Base-by-base conservation (phyloP, 35 echinoderm and acorn worm genomes). In the Heliocidaris tuberculata region DNA sequence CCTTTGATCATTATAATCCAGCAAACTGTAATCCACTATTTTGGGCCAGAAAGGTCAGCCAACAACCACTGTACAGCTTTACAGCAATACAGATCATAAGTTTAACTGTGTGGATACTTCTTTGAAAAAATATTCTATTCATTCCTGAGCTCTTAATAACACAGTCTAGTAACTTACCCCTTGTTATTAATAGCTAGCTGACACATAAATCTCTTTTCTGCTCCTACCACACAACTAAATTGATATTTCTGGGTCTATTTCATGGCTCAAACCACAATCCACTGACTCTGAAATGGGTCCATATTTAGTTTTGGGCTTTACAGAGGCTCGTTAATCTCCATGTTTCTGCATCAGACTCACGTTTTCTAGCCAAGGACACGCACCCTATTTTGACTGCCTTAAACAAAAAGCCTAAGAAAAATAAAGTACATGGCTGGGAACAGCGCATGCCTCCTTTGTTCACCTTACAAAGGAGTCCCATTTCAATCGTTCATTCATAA, bases 161-260 rank as follows among this genome's bases (percentile, higher is more conserved):
- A 78, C 65, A 78, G 65, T 78, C 65, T 78, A 78, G 65, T 78
- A 78, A 78, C 27, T 78, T 24, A 78, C 65, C 19, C 65, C 65
- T 78, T n/a, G 65, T 78, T 78, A 78, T 78, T 78, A 78, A 78
- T n/a, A 78, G 65, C 21, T 27, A 7, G 65, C 65, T 78, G 65
- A 78, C 65, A 78, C 65, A 71, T 71, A 78, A 78, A 78, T 78
- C 65, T 78, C 65, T 19, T 78, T 78, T 78, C 21, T 78, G 2
- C 27, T n/a, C 65, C 27, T 78, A 78, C 65, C 65, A n/a, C 65
- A 78, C 21, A n/a, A 78, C 65, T 78, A 78, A 78, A 78, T 78
- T n/a, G 65, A 78, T 78, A 78, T 78, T 78, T 78, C 65, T 78
- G 27, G 65, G 65, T 78, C 65, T 78, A 78, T 78, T 78, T 78